Base-by-base conservation (phyloP, 1,140 invertebrate species). In the Melanaphis sacchari region DNA sequence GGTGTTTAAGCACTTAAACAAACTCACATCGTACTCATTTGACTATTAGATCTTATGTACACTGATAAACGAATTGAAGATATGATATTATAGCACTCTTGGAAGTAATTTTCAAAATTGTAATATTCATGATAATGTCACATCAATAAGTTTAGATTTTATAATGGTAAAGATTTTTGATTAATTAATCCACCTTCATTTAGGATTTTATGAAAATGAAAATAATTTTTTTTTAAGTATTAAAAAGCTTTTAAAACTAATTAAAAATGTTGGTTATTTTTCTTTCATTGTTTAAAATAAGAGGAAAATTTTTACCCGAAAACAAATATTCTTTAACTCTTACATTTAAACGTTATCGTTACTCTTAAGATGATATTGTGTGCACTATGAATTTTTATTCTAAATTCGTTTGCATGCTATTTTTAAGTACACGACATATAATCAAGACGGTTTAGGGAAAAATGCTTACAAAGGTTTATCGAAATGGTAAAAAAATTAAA, bases 391-490 rank as follows among this genome's bases (percentile, higher is more conserved):
- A 52, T 24, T 54, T 89, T 52, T 54, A 49, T 89, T 89, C 36
- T 24, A 46, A 24, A 41, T 46, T 89, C 36, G 22, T 89, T 54
- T 11, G 46, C 21, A n/a, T 89, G 87, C 54, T 89, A 52, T 89
- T 54, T 89, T 89, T 89, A 52, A 89, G 46, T 49, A 89, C 54
- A 89, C 46, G 49, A 52, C 22, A 26, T 52, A 87, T 87, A 89
- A 89, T 89, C 87, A 89, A 89, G n/a, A 52, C 36, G 87, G 87
- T 89, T 49, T 89, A 88, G n/a, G 46, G 41, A 6, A 40, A 89
- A 89, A 89, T 54, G 87, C 87, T 89, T 89, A 89, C 49, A 89
- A 89, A 89, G 87, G 46, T 89, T 49, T 89, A 89, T 89, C 36
- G 87, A 89, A 89, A 89, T 54, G 43, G 26, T 36, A n/a, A 85